Evolutionary conservation across 2,113 vertebrate genomes (phyloP).

Genomic region (Cryptomyrus ogoouensis): DNA sequence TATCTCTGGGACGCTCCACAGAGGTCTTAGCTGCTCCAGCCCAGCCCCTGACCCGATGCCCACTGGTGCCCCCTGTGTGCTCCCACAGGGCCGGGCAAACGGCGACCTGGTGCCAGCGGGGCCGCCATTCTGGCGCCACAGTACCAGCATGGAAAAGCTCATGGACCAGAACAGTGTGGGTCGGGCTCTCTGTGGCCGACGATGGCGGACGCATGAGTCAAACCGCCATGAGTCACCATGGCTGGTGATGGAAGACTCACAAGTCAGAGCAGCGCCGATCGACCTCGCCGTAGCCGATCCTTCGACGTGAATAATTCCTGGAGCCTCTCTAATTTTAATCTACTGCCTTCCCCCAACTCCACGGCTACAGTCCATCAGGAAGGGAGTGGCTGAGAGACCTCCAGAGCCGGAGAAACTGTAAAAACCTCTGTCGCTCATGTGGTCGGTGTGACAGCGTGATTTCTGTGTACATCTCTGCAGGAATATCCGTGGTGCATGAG

Average conservation of each 20-base stretch:
- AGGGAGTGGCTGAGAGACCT: neutral
- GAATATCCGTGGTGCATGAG: slow-evolving; percentile 23
- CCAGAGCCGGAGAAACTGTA: neutral
- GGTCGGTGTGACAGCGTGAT: slow-evolving; percentile 15
- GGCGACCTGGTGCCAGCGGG: neutral
- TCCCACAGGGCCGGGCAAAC: neutral
- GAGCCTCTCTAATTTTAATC: neutral
- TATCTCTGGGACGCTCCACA: neutral
- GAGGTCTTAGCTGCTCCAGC: neutral
- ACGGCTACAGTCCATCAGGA: neutral
- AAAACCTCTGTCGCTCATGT: neutral
- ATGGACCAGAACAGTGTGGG: neutral
- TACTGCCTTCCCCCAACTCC: neutral
- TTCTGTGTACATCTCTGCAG: slow-evolving; percentile 10
- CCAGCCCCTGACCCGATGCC: neutral
- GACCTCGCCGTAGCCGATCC: neutral
- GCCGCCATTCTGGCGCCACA: neutral
- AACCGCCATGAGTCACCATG: neutral
- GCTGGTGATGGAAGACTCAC: neutral
- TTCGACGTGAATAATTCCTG: neutral
- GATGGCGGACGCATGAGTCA: neutral
- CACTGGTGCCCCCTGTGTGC: neutral
- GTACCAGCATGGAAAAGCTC: neutral
- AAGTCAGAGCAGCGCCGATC: neutral
- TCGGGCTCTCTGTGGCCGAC: neutral